A percentile compares a stretch with the other conserved stretches of the same genome.
Evolutionary conservation across 2,113 vertebrate species (phyloP).

Genomic region (Heterochromis multidens): DNA sequence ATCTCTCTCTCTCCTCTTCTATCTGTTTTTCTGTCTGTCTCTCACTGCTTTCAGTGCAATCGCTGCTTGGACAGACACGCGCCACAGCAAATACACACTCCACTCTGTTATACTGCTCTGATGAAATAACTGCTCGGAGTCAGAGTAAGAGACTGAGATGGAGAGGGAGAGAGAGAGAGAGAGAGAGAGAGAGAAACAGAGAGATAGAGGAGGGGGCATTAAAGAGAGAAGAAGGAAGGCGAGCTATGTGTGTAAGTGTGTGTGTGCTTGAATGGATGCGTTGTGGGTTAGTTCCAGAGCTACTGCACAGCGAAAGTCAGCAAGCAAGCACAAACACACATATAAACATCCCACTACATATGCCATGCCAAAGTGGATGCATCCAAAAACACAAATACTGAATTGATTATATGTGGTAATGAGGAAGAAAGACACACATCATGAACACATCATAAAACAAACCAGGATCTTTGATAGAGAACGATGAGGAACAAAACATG

Average conservation of each 20-base stretch:
- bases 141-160: slow-evolving; percentile 31
- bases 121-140: slow-evolving; percentile 38
- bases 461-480: neutral
- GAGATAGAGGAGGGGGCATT: slow-evolving; percentile 15
- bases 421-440: neutral
- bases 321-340: neutral
- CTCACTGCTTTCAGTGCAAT: slow-evolving; percentile 18
- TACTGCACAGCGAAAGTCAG: neutral
- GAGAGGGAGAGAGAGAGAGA: slow-evolving; percentile 6
- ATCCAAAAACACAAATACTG: neutral
- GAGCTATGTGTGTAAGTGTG: neutral
- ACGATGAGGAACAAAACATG: neutral
- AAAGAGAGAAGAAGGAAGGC: slow-evolving; percentile 27
- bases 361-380: neutral
- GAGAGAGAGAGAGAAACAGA: neutral
- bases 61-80: slow-evolving; percentile 34
- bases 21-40: slow-evolving; percentile 17
- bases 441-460: neutral
- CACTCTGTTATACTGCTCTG: slow-evolving; percentile 33
- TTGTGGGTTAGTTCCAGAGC: neutral
- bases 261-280: neutral
- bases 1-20: slow-evolving; percentile 16
- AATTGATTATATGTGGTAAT: neutral
- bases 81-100: slow-evolving; percentile 31
- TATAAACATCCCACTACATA: neutral